Percentiles rank a stretch among this genome's conserved stretches.
phyloP scores from a whole-genome alignment of 1,140 invertebrate species.

The Centruroides vittatus region DNA sequence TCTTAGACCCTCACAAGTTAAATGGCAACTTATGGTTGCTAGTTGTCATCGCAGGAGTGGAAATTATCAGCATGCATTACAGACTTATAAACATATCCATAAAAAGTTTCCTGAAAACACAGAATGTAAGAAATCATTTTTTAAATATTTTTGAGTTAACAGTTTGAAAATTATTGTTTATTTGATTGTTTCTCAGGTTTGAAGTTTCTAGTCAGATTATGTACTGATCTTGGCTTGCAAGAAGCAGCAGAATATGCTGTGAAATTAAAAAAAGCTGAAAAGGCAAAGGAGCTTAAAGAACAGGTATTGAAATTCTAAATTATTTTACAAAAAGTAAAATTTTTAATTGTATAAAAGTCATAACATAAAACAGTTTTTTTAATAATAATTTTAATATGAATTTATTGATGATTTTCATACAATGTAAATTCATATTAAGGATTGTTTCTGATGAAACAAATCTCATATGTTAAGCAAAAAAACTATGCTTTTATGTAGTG shows the following conservation, averaged over 20 bases:
- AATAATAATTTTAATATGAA: too few species aligned
- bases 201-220: conserved; percentile 65
- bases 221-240: conserved; percentile 63
- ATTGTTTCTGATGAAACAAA: too few species aligned
- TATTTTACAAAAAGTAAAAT: too few species aligned
- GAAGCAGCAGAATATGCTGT: conserved; percentile 60
- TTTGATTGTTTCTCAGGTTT: conserved; percentile 36
- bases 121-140: conserved; percentile 43
- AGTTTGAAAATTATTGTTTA: not conserved
- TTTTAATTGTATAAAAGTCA: too few species aligned
- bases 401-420: too few species aligned
- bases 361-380: too few species aligned
- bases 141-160: not conserved
- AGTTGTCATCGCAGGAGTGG: conserved; percentile 66
- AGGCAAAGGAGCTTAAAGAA: conserved; percentile 49
- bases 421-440: too few species aligned
- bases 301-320: conserved; percentile 24
- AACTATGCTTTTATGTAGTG: too few species aligned
- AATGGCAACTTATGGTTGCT: conserved; percentile 71
- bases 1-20: conserved; percentile 53
- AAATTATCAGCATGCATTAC: conserved; percentile 66
- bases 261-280: conserved; percentile 69
- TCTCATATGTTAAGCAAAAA: too few species aligned
- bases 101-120: conserved; percentile 67
- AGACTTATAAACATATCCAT: conserved; percentile 62